Base-by-base conservation (phyloP, 2,888 invertebrate species). In the Neoascia interrupta region DNA sequence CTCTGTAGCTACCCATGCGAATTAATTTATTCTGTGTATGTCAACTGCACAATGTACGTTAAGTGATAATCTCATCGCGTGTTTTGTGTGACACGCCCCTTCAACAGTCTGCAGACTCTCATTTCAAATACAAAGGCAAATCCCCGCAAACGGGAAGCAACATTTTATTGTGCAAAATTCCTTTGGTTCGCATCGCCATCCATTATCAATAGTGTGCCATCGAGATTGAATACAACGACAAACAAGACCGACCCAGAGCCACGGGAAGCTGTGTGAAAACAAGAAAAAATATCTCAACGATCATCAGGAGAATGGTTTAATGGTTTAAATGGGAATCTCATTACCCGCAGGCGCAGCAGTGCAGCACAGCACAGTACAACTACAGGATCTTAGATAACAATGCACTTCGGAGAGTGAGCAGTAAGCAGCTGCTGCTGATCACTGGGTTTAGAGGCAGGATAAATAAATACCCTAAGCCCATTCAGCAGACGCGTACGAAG, bases 11-110 rank as follows among this genome's bases (percentile, higher is more conserved):
- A 63, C 56, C 51, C 69, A 63, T 75, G 69, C 70, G 75, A 75
- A 51, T 60, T 72, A 76, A 76, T 76, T 31, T 76, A 76, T 64
- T 70, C 64, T 28, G 21, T 64, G 53, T n/a, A n/a, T 66, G 72
- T 72, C 72, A 64, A 60, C 47, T 58, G 28, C 43, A 53, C 72
- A 64, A 72, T 45, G 37, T 45, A 53, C 18, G 28, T 34, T 41
- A 51, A 64, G 45, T 53, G 64, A 72, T 72, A 60, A 72, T 76
- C 58, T 72, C 58, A 47, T 60, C 21, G 58, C 64, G 70, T 72
- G 58, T 60, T 76, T 28, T 45, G 16, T 39, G 18, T 45, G 60
- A 34, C 76, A 76, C 70, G 64, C 64, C 64, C 45, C 19, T 53
- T 34, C 18, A 54, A 13, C 19, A 54, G 11, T 53, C 18, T 19